A percentile compares a stretch with the other conserved stretches of the same genome.
phyloP scores from a whole-genome alignment of 1,140 invertebrate genomes.

The Diploscapter pachys region DNA sequence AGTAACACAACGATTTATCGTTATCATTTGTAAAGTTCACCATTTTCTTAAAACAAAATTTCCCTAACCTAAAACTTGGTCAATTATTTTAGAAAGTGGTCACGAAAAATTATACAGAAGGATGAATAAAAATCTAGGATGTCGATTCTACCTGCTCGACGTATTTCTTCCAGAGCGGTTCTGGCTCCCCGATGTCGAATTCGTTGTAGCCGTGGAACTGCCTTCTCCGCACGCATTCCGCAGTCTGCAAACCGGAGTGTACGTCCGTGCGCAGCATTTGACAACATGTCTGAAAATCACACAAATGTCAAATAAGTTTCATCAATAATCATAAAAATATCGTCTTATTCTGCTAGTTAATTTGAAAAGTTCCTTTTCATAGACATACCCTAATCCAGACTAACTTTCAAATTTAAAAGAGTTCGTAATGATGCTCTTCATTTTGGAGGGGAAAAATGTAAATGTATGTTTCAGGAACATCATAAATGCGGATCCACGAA shows the following conservation, averaged over 20 bases:
- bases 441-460: too few species aligned
- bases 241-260: conserved; percentile 42
- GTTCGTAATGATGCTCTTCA: too few species aligned
- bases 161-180: conserved; percentile 95
- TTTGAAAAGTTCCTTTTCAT: too few species aligned
- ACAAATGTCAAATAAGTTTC: too few species aligned
- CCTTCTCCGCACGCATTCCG: conserved; percentile 47
- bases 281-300: too few species aligned
- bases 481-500: too few species aligned
- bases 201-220: conserved; percentile 77
- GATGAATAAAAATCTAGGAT: conserved; percentile 45
- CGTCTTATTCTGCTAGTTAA: too few species aligned
- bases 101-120: conserved; percentile 11
- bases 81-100: not conserved
- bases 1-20: conserved; percentile 15
- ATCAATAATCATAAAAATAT: too few species aligned
- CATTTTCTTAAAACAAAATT: not conserved
- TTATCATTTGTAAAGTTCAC: not conserved
- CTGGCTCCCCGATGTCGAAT: conserved; percentile 84
- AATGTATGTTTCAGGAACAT: too few species aligned
- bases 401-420: too few species aligned
- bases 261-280: conserved; percentile 45
- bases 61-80: not conserved
- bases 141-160: conserved; percentile 72
- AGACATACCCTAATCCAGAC: too few species aligned